Conservation (phyloP, 1,140 invertebrate genomes). For the Eubasilissa regina region DNA sequence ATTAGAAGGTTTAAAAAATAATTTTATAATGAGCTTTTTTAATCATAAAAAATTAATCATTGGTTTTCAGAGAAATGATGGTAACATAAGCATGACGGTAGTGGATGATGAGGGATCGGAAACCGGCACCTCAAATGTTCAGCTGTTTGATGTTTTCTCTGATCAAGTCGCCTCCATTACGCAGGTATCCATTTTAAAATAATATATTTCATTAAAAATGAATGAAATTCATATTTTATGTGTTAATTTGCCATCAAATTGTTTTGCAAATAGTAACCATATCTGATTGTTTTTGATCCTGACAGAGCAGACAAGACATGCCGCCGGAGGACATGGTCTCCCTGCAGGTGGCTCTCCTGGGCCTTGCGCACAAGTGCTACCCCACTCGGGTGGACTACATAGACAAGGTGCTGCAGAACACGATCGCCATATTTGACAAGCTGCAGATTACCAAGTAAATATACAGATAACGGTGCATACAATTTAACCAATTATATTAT, state of each 20-base stretch:
- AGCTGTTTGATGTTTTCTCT: slow-evolving; percentile 99
- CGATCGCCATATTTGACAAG: slow-evolving; percentile 88
- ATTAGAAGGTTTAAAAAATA: no score
- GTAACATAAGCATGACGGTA: slow-evolving; percentile 67
- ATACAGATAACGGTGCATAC: background rate
- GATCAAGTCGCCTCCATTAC: slow-evolving; percentile 97
- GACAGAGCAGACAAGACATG: slow-evolving; percentile 91
- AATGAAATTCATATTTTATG: no score
- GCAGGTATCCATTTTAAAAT: slow-evolving; percentile 76
- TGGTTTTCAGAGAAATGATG: slow-evolving; percentile 67
- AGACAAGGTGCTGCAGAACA: slow-evolving; percentile 95
- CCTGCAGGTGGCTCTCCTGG: slow-evolving; percentile 95
- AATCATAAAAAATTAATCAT: no score
- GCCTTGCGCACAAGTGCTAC: slow-evolving; percentile 97
- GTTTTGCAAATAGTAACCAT: no score
- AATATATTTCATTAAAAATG: no score
- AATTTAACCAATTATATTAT: no score
- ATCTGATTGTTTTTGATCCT: background rate
- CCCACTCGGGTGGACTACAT: slow-evolving; percentile 95
- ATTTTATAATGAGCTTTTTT: no score
- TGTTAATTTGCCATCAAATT: no score
- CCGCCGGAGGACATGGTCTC: slow-evolving; percentile 96
- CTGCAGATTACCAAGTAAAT: slow-evolving; percentile 66
- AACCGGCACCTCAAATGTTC: slow-evolving; percentile 87
- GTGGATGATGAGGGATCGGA: slow-evolving; percentile 76